A percentile compares a stretch with the other conserved stretches of the same genome.
Conservation (phyloP, 2,888 invertebrate genomes). For the Archips crataeganus region DNA sequence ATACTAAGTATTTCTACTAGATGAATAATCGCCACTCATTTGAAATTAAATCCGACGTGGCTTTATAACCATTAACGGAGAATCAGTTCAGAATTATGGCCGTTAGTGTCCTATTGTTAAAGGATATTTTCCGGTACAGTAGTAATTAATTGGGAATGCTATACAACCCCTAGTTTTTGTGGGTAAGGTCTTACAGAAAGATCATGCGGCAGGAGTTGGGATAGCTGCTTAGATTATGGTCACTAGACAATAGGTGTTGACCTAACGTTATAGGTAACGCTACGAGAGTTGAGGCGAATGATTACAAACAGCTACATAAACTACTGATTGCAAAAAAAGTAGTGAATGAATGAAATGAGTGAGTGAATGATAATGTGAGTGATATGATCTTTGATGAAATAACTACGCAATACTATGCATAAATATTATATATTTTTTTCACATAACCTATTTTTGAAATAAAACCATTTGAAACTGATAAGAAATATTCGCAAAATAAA, state of each 20-base stretch:
- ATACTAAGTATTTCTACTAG: constrained; percentile 10
- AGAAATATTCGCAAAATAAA: too few relatives aligned
- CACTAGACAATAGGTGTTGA: background rate
- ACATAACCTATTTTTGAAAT: too few relatives aligned
- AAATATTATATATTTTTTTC: too few relatives aligned
- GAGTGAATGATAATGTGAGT: too few relatives aligned
- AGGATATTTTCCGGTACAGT: constrained; percentile 27
- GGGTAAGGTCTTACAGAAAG: background rate
- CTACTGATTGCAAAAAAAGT: too few relatives aligned
- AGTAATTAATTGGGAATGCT: constrained; percentile 32
- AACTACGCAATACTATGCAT: too few relatives aligned
- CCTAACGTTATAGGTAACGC: too few relatives aligned
- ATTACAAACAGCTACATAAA: too few relatives aligned
- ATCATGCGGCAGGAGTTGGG: background rate
- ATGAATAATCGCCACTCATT: background rate
- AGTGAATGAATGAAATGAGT: too few relatives aligned
- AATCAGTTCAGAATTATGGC: constrained; percentile 6
- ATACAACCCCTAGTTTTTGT: constrained; percentile 14
- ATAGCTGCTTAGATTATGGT: background rate
- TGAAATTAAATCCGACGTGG: background rate
- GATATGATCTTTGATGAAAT: too few relatives aligned
- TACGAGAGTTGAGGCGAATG: too few relatives aligned
- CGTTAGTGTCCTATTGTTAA: constrained; percentile 21
- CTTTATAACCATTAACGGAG: constrained; percentile 15
- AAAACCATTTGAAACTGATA: too few relatives aligned